Conservation (phyloP, 2,113 vertebrate genomes). For the Poeciliopsis turrubarensis region DNA sequence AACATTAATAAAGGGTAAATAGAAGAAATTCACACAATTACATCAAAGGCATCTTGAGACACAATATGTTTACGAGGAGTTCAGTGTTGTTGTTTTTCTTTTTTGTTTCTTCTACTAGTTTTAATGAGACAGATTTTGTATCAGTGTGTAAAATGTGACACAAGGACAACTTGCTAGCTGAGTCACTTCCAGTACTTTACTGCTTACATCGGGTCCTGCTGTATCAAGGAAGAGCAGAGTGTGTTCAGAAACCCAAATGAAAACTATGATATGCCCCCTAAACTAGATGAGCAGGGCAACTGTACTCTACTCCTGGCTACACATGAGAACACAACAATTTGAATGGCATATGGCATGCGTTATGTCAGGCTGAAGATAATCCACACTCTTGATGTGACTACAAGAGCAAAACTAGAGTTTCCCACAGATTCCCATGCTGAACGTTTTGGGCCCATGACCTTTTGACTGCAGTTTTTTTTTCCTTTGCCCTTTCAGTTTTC, state of each 20-base stretch:
- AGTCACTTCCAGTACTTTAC: not conserved
- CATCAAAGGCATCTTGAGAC: slow-evolving; percentile 18
- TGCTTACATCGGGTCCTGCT: not conserved
- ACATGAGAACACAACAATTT: too few species aligned
- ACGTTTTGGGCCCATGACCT: not conserved
- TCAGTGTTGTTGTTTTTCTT: not conserved
- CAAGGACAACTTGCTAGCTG: not conserved
- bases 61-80: not conserved
- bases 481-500: not conserved
- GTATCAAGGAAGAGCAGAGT: not conserved
- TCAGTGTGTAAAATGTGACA: not conserved
- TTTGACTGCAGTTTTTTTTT: not conserved
- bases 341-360: too few species aligned
- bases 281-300: not conserved
- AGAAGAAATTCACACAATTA: slow-evolving; percentile 21
- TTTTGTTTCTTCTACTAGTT: not conserved
- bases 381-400: not conserved
- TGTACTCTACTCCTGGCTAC: too few species aligned
- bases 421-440: not conserved
- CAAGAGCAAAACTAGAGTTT: not conserved
- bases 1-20: slow-evolving; percentile 27
- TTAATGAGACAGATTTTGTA: not conserved
- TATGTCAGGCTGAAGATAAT: not conserved
- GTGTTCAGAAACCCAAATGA: not conserved
- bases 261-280: not conserved